Conservation (phyloP, 2,797 vertebrate genomes). For the Liparis tanakae region DNA sequence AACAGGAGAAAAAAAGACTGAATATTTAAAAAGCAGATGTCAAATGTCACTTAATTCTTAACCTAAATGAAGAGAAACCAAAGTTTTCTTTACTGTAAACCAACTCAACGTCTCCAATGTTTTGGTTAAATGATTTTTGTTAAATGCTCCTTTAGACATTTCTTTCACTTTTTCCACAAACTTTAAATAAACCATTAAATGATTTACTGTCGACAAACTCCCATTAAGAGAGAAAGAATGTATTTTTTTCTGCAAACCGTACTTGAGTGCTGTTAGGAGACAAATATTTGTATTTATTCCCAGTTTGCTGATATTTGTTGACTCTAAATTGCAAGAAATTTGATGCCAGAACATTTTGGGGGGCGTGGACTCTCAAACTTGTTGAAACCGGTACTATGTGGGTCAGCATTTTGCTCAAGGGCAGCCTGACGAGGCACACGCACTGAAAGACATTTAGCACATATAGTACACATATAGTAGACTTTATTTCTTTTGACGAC, state of each 20-base stretch:
- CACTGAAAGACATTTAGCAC: not conserved
- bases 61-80: not conserved
- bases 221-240: not conserved
- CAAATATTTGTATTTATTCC: too few relatives aligned
- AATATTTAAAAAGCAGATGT: not conserved
- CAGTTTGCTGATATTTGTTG: not conserved
- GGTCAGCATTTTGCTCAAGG: slow-evolving; percentile 11
- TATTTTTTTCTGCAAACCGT: not conserved
- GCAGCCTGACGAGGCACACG: not conserved
- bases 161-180: not conserved
- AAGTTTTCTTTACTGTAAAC: not conserved
- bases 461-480: not conserved
- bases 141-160: not conserved
- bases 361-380: not conserved
- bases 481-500: slow-evolving; percentile 29
- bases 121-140: too few relatives aligned
- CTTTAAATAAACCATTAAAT: not conserved
- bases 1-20: not conserved
- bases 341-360: not conserved
- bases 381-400: not conserved
- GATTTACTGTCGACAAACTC: not conserved
- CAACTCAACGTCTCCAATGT: not conserved
- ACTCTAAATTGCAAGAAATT: slow-evolving; percentile 2
- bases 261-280: not conserved
- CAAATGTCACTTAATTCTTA: not conserved